Percentiles rank a stretch among this genome's conserved stretches.
Evolutionary conservation across 1,140 invertebrate genomes (phyloP).

Genomic region (Bombus difficillimus): DNA sequence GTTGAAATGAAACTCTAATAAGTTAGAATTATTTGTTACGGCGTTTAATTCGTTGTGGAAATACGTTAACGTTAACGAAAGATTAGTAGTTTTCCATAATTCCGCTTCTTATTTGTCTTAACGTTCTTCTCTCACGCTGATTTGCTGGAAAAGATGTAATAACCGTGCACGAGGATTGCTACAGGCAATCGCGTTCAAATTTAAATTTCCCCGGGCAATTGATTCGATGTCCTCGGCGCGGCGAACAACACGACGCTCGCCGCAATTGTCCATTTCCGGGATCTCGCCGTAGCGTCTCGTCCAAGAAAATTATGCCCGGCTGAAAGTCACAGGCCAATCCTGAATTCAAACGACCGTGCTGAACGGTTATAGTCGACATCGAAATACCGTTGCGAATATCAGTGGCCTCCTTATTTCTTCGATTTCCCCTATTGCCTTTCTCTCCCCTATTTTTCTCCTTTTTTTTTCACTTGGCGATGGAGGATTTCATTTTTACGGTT

Average conservation of each 20-base stretch:
- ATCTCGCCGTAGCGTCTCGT: conserved; percentile 48
- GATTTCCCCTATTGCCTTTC: conserved; percentile 24
- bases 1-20: neutral
- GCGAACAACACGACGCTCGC: conserved; percentile 31
- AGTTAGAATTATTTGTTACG: neutral
- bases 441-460: neutral
- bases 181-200: conserved; percentile 27
- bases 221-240: conserved; percentile 35
- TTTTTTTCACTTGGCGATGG: neutral
- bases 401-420: conserved; percentile 31
- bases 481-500: conserved; percentile 13
- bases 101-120: neutral
- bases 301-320: conserved; percentile 57
- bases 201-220: conserved; percentile 43
- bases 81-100: neutral
- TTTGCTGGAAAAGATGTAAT: conserved; percentile 20
- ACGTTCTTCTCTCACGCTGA: neutral
- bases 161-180: neutral
- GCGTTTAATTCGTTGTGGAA: neutral
- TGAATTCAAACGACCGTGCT: conserved; percentile 49
- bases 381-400: conserved; percentile 60
- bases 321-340: conserved; percentile 46
- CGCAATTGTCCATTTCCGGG: conserved; percentile 48
- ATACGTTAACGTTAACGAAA: neutral
- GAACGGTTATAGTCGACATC: conserved; percentile 62